These are phyloP conservation scores for Aphrocallistes beatrix DNA, from an alignment of 37 sponge, comb jelly and placozoan genomes.

Conservation along the genomic window DNA sequence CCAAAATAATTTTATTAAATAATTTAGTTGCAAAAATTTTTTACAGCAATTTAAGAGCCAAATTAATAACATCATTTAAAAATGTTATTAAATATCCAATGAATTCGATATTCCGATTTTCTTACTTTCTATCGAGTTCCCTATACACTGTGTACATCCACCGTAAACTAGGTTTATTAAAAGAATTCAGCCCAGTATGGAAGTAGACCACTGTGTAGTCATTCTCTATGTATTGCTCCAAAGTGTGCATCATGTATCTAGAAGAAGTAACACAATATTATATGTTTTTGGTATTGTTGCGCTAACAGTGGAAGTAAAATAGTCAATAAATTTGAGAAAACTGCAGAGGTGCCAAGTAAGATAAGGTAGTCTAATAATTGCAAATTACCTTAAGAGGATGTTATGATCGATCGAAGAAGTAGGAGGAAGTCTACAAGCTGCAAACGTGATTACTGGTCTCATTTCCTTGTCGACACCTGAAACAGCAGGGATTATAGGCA, in stretches of 20 bases:
- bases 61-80: too few relatives aligned
- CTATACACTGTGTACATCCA: constrained; percentile 42
- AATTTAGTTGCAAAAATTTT: too few relatives aligned
- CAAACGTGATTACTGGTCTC: constrained; percentile 5
- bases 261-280: neutral
- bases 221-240: constrained; percentile 73
- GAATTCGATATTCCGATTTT: too few relatives aligned
- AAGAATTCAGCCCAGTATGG: constrained; percentile 55
- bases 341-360: too few relatives aligned
- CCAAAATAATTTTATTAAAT: too few relatives aligned
- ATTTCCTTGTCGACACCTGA: neutral
- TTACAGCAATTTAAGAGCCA: too few relatives aligned
- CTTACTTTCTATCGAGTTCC: constrained; percentile 74
- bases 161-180: constrained; percentile 47
- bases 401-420: neutral
- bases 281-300: neutral
- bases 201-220: constrained; percentile 85
- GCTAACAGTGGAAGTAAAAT: too few relatives aligned
- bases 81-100: too few relatives aligned
- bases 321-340: too few relatives aligned
- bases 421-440: neutral
- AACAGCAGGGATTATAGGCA: neutral
- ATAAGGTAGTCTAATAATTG: too few relatives aligned
- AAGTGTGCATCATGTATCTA: constrained; percentile 43
- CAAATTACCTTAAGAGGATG: neutral